Evolutionary conservation across 1,140 invertebrate species (phyloP).

Genomic region (Aplysia californica): DNA sequence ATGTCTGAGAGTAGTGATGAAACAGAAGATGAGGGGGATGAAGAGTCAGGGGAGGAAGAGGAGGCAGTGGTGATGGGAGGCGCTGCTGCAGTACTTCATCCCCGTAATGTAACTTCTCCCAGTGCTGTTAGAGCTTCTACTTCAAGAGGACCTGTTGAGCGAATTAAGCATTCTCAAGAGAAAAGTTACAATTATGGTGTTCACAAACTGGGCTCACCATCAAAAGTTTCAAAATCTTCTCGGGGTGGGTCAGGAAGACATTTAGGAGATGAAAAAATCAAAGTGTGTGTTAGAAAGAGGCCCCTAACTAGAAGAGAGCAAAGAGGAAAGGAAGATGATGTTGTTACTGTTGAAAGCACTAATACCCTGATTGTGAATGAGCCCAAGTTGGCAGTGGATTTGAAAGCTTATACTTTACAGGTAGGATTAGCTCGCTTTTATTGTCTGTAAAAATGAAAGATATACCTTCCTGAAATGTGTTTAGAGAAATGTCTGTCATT

Average conservation of each 20-base stretch:
- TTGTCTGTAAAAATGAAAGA: no score
- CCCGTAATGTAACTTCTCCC: slow-evolving; percentile 1
- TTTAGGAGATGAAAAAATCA: slow-evolving; percentile 74
- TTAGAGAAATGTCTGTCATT: no score
- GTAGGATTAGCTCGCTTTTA: slow-evolving; percentile 45
- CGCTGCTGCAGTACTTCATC: no score
- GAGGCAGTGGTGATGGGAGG: no score
- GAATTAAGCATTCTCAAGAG: slow-evolving; percentile 14
- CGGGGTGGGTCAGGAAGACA: slow-evolving; percentile 18
- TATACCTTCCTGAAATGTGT: no score
- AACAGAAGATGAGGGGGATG: slow-evolving; percentile 22
- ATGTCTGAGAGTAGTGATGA: slow-evolving; percentile 35
- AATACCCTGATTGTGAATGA: slow-evolving; percentile 96
- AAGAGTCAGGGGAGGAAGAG: slow-evolving; percentile 10
- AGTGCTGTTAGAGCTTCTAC: slow-evolving; percentile 25
- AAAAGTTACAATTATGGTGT: slow-evolving; percentile 65
- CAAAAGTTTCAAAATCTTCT: slow-evolving; percentile 14
- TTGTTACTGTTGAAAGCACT: slow-evolving; percentile 92
- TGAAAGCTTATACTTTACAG: slow-evolving; percentile 85
- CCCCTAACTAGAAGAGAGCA: slow-evolving; percentile 89
- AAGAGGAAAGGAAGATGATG: slow-evolving; percentile 83
- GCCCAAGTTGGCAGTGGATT: slow-evolving; percentile 95
- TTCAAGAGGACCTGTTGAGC: slow-evolving; percentile 22
- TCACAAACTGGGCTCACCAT: slow-evolving; percentile 35
- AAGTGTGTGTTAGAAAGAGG: slow-evolving; percentile 96